phyloP scores from a whole-genome alignment of 2,888 invertebrate genomes.

The Toxonevra muliebris region DNA sequence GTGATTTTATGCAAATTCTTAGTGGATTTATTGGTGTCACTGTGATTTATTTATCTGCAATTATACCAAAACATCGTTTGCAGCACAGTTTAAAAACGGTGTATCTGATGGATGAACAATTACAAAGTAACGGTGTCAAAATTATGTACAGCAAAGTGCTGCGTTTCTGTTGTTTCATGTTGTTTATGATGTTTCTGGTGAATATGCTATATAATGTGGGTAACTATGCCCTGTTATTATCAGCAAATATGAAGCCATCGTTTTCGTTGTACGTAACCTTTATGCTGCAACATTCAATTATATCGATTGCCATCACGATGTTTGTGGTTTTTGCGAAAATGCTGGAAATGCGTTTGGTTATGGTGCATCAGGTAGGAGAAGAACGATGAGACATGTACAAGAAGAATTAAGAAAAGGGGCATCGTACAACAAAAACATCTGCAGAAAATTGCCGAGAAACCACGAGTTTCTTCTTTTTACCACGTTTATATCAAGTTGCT shows the following conservation, averaged over 20 bases:
- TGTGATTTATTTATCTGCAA: slow-evolving; percentile 57
- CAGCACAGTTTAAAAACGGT: slow-evolving; percentile 53
- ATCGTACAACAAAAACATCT: too few species aligned
- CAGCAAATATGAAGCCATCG: slow-evolving; percentile 50
- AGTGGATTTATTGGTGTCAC: slow-evolving; percentile 60
- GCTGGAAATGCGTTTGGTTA: slow-evolving; percentile 55
- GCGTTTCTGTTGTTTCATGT: slow-evolving; percentile 51
- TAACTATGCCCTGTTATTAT: slow-evolving; percentile 54
- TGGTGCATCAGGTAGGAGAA: slow-evolving; percentile 58
- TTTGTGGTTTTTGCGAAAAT: slow-evolving; percentile 54
- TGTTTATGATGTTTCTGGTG: slow-evolving; percentile 49
- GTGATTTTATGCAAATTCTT: slow-evolving; percentile 59
- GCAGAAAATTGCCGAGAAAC: too few species aligned
- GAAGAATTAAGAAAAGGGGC: too few species aligned
- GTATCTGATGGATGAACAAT: slow-evolving; percentile 52
- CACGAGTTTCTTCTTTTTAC: too few species aligned
- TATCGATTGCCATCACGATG: slow-evolving; percentile 52
- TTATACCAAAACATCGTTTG: slow-evolving; percentile 55
- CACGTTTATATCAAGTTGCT: too few species aligned
- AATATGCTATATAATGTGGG: slow-evolving; percentile 52
- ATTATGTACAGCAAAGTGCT: slow-evolving; percentile 60
- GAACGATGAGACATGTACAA: too few species aligned
- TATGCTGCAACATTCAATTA: slow-evolving; percentile 58
- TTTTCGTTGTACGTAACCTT: slow-evolving; percentile 57
- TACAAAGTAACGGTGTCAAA: slow-evolving; percentile 56